A percentile compares a stretch with the other conserved stretches of the same genome.
Conservation (phyloP, 1,140 invertebrate species). For the Dinothrombium tinctorium region DNA sequence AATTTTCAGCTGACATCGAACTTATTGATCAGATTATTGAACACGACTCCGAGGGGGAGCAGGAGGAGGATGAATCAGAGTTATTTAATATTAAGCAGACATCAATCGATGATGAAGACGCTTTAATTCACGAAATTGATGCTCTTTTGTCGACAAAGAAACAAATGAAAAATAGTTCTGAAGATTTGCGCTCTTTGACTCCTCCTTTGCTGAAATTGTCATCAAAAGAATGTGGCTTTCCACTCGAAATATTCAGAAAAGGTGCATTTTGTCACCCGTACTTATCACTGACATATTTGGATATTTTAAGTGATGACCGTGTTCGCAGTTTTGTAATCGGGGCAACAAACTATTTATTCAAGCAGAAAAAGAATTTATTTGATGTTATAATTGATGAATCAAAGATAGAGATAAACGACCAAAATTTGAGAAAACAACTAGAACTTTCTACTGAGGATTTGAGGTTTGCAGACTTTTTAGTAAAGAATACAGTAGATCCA, state of each 20-base stretch:
- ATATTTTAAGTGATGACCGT: constrained; percentile 61
- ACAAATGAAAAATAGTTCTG: neutral
- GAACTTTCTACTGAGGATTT: constrained; percentile 80
- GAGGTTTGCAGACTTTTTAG: constrained; percentile 72
- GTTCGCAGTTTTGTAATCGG: constrained; percentile 80
- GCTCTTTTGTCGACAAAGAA: neutral
- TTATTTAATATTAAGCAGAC: no score
- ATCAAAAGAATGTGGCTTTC: constrained; percentile 49
- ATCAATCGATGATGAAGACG: neutral
- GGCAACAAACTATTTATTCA: constrained; percentile 89
- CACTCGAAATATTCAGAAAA: constrained; percentile 63
- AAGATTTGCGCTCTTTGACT: constrained; percentile 1
- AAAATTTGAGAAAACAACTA: constrained; percentile 52
- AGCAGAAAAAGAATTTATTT: constrained; percentile 72
- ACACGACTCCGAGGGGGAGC: neutral
- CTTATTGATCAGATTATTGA: neutral
- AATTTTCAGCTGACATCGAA: constrained; percentile 7
- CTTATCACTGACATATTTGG: constrained; percentile 79
- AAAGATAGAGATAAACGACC: constrained; percentile 64
- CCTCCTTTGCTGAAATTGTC: constrained; percentile 13
- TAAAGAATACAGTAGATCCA: constrained; percentile 4
- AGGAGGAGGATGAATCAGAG: no score
- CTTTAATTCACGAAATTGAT: neutral
- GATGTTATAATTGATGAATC: constrained; percentile 70
- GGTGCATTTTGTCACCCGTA: constrained; percentile 88